Percentiles rank a stretch among this genome's conserved stretches.
phyloP scores from a whole-genome alignment of 2,797 vertebrate species.

The Myotis findleyi region DNA sequence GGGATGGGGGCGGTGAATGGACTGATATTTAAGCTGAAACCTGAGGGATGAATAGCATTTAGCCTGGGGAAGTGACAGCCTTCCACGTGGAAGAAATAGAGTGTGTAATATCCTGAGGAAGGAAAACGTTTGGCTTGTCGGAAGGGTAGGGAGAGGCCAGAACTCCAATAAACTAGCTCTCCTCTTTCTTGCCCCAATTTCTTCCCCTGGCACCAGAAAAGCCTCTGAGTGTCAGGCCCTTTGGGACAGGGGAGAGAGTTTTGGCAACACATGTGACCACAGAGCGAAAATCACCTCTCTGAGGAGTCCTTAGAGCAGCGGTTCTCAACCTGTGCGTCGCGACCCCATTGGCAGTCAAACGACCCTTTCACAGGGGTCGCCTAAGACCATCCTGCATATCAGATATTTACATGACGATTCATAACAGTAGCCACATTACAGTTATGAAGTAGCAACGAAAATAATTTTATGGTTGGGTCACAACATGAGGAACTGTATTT shows the following conservation, averaged over 20 bases:
- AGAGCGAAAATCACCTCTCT: neutral
- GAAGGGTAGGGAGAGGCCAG: neutral
- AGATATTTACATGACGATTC: too few relatives aligned
- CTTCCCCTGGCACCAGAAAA: neutral
- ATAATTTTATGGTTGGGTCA: too few relatives aligned
- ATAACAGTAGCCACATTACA: too few relatives aligned
- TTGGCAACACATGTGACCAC: neutral
- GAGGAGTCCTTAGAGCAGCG: neutral
- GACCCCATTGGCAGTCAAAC: too few relatives aligned
- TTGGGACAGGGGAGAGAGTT: neutral
- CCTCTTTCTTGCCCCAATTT: neutral
- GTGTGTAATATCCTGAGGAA: neutral
- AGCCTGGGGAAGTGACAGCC: neutral
- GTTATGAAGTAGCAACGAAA: too few relatives aligned
- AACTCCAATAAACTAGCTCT: neutral
- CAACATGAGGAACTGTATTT: too few relatives aligned
- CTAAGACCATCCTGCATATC: too few relatives aligned
- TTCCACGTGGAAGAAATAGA: neutral
- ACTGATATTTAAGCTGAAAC: conserved; percentile 29
- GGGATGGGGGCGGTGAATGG: neutral
- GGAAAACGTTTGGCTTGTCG: neutral
- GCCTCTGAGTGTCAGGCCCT: neutral
- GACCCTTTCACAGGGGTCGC: too few relatives aligned
- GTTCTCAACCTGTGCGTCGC: too few relatives aligned
- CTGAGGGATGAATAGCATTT: neutral